These are phyloP conservation scores for Ooceraea biroi DNA, from an alignment of 1,140 invertebrate genomes.

Conservation along the genomic window DNA sequence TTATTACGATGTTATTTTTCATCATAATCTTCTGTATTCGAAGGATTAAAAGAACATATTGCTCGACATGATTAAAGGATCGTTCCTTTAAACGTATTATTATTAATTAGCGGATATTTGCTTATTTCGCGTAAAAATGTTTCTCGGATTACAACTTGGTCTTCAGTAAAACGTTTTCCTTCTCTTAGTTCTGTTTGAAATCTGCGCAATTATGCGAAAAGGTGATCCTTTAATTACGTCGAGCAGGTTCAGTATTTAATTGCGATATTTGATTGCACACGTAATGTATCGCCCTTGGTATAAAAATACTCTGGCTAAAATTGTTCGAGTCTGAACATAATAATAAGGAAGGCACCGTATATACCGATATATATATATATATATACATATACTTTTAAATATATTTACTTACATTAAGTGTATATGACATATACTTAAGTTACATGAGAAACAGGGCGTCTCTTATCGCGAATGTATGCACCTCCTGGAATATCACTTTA, in stretches of 20 bases:
- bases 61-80: slow-evolving; percentile 3
- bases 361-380: slow-evolving; percentile 14
- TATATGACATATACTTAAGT: background rate
- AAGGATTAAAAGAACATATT: background rate
- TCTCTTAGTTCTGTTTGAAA: background rate
- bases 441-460: slow-evolving; percentile 7
- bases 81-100: background rate
- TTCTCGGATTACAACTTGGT: background rate
- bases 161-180: background rate
- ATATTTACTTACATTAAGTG: slow-evolving; percentile 32
- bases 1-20: background rate
- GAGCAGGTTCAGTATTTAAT: background rate
- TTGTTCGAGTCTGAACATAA: slow-evolving; percentile 46
- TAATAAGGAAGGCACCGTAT: slow-evolving; percentile 11
- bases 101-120: background rate
- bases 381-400: slow-evolving; percentile 13
- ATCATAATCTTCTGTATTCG: slow-evolving; percentile 19
- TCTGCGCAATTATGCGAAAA: background rate
- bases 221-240: slow-evolving; percentile 4
- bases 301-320: slow-evolving; percentile 26
- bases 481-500: slow-evolving; percentile 20
- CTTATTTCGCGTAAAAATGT: background rate
- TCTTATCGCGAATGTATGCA: slow-evolving; percentile 21
- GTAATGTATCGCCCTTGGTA: background rate
- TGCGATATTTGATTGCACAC: background rate